Conservation (phyloP, 2,888 invertebrate genomes). For the Thumatha senex region DNA sequence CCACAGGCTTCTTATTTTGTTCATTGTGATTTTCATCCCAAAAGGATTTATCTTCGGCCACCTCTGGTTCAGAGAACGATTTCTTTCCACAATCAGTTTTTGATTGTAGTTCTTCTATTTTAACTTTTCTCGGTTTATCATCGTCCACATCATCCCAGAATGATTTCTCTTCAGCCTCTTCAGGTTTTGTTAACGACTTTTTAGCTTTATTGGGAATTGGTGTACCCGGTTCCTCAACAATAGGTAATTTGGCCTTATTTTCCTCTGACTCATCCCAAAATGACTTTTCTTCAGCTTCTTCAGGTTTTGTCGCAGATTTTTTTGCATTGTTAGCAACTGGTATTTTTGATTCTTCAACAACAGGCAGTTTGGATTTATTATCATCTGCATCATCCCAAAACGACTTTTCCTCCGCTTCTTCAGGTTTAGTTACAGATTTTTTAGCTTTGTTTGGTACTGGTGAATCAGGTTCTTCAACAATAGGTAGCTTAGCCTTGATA, state of each 20-base stretch:
- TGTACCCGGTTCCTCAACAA: constrained; percentile 46
- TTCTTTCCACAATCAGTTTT: constrained; percentile 51
- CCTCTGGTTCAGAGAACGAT: constrained; percentile 57
- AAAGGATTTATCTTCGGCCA: constrained; percentile 60
- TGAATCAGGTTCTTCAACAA: constrained; percentile 46
- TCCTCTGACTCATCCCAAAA: constrained; percentile 63
- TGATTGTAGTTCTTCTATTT: constrained; percentile 49
- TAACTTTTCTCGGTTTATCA: constrained; percentile 18
- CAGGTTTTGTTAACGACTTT: constrained; percentile 46
- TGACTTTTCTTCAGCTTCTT: constrained; percentile 54
- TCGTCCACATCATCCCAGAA: constrained; percentile 47
- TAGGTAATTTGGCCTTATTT: constrained; percentile 46
- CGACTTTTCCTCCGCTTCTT: constrained; percentile 48
- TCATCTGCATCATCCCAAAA: constrained; percentile 49
- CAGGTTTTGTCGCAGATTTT: constrained; percentile 59
- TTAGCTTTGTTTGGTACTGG: constrained; percentile 34
- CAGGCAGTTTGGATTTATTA: constrained; percentile 47
- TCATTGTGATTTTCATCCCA: constrained; percentile 74
- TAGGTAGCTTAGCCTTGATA: constrained; percentile 46
- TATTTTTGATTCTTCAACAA: constrained; percentile 44
- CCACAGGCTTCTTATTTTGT: constrained; percentile 49
- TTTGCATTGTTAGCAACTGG: constrained; percentile 35
- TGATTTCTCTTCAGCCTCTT: constrained; percentile 49
- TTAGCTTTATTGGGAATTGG: constrained; percentile 34
- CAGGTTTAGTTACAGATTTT: constrained; percentile 47